Conservation (phyloP, 2,888 invertebrate genomes). For the Harmothoe impar region DNA sequence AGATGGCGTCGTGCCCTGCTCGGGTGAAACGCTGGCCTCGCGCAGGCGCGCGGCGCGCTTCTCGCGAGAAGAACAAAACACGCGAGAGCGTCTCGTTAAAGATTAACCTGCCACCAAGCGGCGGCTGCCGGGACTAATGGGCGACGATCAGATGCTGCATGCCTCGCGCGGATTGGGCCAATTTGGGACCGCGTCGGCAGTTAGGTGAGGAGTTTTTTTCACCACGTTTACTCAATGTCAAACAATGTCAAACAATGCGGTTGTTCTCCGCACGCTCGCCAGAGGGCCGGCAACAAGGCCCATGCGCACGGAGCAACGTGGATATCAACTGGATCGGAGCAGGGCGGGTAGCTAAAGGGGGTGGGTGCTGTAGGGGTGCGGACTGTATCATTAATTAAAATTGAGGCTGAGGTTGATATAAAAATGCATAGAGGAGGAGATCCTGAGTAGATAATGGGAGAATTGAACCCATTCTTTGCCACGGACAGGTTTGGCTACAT, state of each 20-base stretch:
- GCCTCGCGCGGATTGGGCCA: slow-evolving; percentile 40
- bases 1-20: slow-evolving; percentile 9
- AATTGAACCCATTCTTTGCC: slow-evolving; percentile 10
- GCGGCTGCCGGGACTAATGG: slow-evolving; percentile 26
- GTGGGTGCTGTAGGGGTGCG: background rate
- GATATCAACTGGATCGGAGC: background rate
- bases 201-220: background rate
- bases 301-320: background rate
- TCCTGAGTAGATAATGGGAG: background rate
- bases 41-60: too few relatives aligned
- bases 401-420: background rate
- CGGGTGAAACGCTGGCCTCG: background rate
- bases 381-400: background rate
- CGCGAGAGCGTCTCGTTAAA: slow-evolving; percentile 34
- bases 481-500: background rate
- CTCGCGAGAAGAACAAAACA: slow-evolving; percentile 24
- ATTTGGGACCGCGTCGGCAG: background rate
- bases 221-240: background rate
- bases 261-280: background rate
- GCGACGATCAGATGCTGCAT: slow-evolving; percentile 31
- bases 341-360: background rate
- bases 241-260: slow-evolving; percentile 28
- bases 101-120: slow-evolving; percentile 53
- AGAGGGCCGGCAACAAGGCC: background rate
- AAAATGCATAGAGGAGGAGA: too few relatives aligned